Conservation (phyloP, 2,797 vertebrate species). For the Gambelia wislizenii region DNA sequence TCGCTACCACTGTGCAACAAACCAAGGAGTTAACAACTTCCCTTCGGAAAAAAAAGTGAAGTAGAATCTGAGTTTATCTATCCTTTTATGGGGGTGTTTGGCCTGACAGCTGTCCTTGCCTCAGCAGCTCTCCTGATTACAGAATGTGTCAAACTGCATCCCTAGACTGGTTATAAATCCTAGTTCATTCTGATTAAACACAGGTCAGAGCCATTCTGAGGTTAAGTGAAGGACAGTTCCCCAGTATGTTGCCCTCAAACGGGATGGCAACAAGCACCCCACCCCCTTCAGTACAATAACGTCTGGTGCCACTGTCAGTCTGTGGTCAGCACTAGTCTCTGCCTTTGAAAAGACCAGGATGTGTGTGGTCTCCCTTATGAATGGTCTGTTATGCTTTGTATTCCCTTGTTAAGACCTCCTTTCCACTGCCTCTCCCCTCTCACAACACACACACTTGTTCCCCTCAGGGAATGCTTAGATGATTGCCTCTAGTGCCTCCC, state of each 20-base stretch:
- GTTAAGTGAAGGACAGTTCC: conserved; percentile 76
- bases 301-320: conserved; percentile 42
- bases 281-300: conserved; percentile 29
- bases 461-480: conserved; percentile 75
- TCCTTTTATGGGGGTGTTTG: conserved; percentile 74
- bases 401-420: conserved; percentile 63
- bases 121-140: conserved; percentile 83
- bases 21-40: conserved; percentile 64
- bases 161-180: conserved; percentile 80
- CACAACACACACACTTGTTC: conserved; percentile 47
- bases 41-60: conserved; percentile 40
- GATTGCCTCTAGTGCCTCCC: conserved; percentile 86
- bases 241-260: conserved; percentile 35
- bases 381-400: conserved; percentile 56
- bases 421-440: conserved; percentile 1
- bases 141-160: conserved; percentile 77
- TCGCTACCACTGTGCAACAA: conserved; percentile 42
- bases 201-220: conserved; percentile 73
- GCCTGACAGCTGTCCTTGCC: conserved; percentile 83
- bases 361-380: conserved; percentile 58
- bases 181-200: conserved; percentile 76
- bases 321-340: conserved; percentile 41
- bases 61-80: conserved; percentile 64
- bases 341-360: conserved; percentile 23
- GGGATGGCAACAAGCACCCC: conserved; percentile 32